Conservation (phyloP, 2,888 invertebrate species). For the Fabriciana adippe region DNA sequence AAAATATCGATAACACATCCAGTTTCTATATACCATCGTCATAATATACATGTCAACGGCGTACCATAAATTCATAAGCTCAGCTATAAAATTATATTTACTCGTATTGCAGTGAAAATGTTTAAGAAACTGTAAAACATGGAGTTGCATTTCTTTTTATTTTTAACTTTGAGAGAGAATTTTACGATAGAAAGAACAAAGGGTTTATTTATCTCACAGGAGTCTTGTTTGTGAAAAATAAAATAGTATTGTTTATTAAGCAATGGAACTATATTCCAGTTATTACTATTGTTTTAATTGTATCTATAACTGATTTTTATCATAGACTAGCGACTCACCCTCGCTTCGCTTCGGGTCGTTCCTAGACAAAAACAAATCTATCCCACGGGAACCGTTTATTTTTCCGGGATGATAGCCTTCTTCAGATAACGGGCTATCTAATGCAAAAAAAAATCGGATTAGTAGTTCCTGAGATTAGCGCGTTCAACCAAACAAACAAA, state of each 20-base stretch:
- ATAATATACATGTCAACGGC: constrained; percentile 28
- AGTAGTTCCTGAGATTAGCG: too few species aligned
- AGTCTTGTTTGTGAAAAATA: not conserved
- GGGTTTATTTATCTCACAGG: constrained; percentile 4
- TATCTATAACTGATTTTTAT: too few species aligned
- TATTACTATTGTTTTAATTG: too few species aligned
- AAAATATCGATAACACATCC: constrained; percentile 5
- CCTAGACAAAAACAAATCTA: too few species aligned
- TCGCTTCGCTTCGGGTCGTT: too few species aligned
- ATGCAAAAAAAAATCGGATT: too few species aligned
- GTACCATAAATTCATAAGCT: constrained; percentile 33
- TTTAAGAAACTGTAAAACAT: constrained; percentile 27
- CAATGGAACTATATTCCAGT: not conserved
- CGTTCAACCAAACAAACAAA: too few species aligned
- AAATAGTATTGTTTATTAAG: not conserved
- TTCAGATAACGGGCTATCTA: too few species aligned
- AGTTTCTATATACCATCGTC: constrained; percentile 1
- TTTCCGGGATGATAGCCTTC: too few species aligned
- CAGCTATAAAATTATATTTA: constrained; percentile 31
- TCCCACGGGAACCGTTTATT: too few species aligned
- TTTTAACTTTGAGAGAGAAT: constrained; percentile 17
- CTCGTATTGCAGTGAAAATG: constrained; percentile 25
- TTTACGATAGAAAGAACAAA: constrained; percentile 9
- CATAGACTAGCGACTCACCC: too few species aligned
- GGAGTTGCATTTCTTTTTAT: constrained; percentile 7